Evolutionary conservation across 2,113 vertebrate genomes (phyloP).

Genomic region (Arothron firmamentum): DNA sequence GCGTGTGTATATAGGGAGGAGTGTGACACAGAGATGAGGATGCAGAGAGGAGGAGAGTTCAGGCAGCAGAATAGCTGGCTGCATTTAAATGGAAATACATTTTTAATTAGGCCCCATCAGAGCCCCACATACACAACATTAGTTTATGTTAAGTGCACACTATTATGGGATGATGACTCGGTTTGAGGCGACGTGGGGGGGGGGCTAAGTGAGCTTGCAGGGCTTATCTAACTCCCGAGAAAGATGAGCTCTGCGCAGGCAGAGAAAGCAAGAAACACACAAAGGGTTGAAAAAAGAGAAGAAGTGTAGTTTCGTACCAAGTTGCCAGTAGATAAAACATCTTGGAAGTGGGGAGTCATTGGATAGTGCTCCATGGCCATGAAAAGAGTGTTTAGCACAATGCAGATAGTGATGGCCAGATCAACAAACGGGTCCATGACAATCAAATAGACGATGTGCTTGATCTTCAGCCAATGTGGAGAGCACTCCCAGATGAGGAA

Average conservation of each 20-base stretch:
- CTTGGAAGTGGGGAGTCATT: slow-evolving; percentile 84
- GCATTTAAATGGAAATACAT: slow-evolving; percentile 67
- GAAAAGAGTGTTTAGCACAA: slow-evolving; percentile 95
- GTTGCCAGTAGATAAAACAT: slow-evolving; percentile 85
- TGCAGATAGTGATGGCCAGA: slow-evolving; percentile 97
- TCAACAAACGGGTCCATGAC: slow-evolving; percentile 99
- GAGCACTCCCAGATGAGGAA: slow-evolving; percentile 98
- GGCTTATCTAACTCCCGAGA: slow-evolving; percentile 24
- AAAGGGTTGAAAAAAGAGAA: background rate
- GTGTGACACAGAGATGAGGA: slow-evolving; percentile 13
- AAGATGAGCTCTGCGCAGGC: background rate
- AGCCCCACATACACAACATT: slow-evolving; percentile 33
- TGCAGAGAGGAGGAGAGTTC: slow-evolving; percentile 38
- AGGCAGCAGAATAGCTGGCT: slow-evolving; percentile 47
- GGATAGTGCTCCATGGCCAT: slow-evolving; percentile 99
- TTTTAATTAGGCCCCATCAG: slow-evolving; percentile 65
- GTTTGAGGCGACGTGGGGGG: slow-evolving; percentile 32
- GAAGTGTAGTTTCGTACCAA: slow-evolving; percentile 80
- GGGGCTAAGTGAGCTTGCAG: slow-evolving; percentile 36
- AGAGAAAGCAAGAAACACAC: slow-evolving; percentile 15
- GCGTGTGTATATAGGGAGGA: background rate
- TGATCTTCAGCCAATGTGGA: slow-evolving; percentile 90
- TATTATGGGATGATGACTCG: slow-evolving; percentile 38
- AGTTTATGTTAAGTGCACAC: slow-evolving; percentile 57
- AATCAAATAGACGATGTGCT: slow-evolving; percentile 89